phyloP scores from a whole-genome alignment of 2,797 vertebrate genomes.

The Coregonus ussuriensis region DNA sequence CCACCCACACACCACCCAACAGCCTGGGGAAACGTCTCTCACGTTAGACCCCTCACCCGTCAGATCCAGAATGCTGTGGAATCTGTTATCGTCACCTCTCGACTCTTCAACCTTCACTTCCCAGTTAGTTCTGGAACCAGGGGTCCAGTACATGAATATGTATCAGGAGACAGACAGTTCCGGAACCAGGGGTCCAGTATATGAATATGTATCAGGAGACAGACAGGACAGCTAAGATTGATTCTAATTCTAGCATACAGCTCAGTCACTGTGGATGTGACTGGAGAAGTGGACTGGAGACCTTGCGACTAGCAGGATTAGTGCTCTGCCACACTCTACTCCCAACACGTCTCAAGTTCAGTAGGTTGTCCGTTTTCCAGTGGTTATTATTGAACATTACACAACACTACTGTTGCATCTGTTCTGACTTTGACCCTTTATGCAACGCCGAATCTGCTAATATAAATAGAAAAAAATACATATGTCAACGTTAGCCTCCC shows the following conservation, averaged over 20 bases:
- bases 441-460: not conserved
- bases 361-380: not conserved
- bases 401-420: not conserved
- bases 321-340: not conserved
- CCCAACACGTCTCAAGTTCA: not conserved
- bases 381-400: not conserved
- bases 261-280: not conserved
- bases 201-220: slow-evolving; percentile 15
- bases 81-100: not conserved
- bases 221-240: not conserved
- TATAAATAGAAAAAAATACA: not conserved
- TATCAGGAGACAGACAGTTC: no score
- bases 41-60: not conserved
- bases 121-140: not conserved
- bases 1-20: no score
- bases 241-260: not conserved
- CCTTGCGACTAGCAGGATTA: not conserved
- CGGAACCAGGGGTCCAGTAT: not conserved
- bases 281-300: not conserved
- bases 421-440: not conserved
- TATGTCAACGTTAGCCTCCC: not conserved
- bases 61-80: not conserved
- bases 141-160: not conserved
- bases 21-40: not conserved
- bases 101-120: not conserved